Base-by-base conservation (phyloP, 2,888 invertebrate genomes). In the Tachystola acroxantha region DNA sequence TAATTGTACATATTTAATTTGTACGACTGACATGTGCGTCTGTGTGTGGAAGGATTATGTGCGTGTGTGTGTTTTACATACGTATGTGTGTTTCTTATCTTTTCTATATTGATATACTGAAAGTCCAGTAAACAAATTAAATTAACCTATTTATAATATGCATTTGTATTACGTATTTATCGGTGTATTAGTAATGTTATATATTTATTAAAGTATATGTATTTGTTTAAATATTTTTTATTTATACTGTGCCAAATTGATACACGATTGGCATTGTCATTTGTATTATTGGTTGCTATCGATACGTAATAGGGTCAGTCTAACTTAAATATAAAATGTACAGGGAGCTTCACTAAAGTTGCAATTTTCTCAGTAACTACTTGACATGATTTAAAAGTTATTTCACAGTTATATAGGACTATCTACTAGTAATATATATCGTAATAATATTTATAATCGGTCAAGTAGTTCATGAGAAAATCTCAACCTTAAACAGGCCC, bases 1-100 rank as follows among this genome's bases (percentile, higher is more conserved):
- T 34, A 46, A 35, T 46, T 49, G 52, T 49, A 49, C 43, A 49
- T 52, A 42, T 35, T 28, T 29, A 38, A 45, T 37, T 42, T 45
- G 48, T 47, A 45, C 44, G 46, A 37, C 36, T 45, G 44, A 30
- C 25, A 37, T 16, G 13, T 39, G 42, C 16, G 39, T 26, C 37
- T 20, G 42, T 39, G 27, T 38, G 33, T 32, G 11, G 37, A 25
- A 27, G 39, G 45, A 12, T 7, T 41, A 41, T 42, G 28, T 40
- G 9, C 7, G 20, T 24, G 20, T 20, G 19, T 28, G 20, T 28
- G 35, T 40, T 43, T 41, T 44, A 42, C 42, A 45, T 47, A 42
- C 36, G 44, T 40, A 43, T 46, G 34, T 41, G 27, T 43, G 34
- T 41, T 41, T 37, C 37, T 32, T 43, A 43, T 37, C 38, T 41